Evolutionary conservation across 2,113 vertebrate genomes (phyloP).

Genomic region (Megaceryle maxima): DNA sequence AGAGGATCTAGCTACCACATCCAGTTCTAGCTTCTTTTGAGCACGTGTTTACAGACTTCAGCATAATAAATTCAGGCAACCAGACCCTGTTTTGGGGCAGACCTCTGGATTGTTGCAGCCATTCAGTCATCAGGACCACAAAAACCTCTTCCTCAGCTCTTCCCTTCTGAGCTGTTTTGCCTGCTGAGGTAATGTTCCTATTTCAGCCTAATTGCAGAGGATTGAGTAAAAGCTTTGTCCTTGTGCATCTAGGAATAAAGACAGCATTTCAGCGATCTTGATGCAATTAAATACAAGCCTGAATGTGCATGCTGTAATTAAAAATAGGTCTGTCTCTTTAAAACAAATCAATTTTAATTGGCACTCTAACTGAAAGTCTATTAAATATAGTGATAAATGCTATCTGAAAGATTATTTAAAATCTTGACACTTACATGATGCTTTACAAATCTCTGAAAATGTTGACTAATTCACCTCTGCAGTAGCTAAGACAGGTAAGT

Average conservation of each 20-base stretch:
- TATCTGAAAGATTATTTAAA: constrained; percentile 1
- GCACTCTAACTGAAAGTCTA: constrained; percentile 38
- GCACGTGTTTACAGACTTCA: neutral
- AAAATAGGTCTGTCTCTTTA: constrained; percentile 45
- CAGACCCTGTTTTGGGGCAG: neutral
- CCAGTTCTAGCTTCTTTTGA: neutral
- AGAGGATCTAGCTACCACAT: neutral
- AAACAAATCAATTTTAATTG: constrained; percentile 60
- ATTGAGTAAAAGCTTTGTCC: neutral
- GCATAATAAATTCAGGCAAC: neutral
- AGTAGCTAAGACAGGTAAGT: neutral
- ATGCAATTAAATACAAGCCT: constrained; percentile 6
- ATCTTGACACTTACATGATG: neutral
- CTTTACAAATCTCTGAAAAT: neutral
- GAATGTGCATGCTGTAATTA: constrained; percentile 16
- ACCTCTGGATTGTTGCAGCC: neutral
- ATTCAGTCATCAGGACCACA: neutral
- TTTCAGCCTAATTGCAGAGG: neutral
- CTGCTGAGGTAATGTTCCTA: neutral
- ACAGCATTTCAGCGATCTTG: constrained; percentile 2
- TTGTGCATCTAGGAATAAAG: neutral
- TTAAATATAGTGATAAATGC: constrained; percentile 11
- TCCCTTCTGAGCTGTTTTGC: neutral
- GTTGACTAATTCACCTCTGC: neutral
- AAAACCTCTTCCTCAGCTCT: neutral